Evolutionary conservation across 2,113 vertebrate genomes (phyloP).

Genomic region (Neolamprologus falcicula): DNA sequence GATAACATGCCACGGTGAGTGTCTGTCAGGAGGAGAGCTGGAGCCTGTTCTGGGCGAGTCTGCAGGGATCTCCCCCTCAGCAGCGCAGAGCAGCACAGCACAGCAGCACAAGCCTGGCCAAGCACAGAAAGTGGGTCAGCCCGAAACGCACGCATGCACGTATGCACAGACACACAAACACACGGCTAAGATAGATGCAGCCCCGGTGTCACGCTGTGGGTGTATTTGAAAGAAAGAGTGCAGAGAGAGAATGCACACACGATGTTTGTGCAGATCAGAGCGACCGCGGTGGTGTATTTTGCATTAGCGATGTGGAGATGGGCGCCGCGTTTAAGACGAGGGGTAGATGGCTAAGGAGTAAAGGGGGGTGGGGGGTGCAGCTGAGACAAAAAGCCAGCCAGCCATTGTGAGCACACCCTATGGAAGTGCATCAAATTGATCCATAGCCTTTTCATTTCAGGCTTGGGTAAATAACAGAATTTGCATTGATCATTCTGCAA

Average conservation of each 20-base stretch:
- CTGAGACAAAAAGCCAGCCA: conserved; percentile 42
- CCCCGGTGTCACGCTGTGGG: conserved; percentile 54
- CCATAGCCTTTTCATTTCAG: conserved; percentile 76
- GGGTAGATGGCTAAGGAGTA: conserved; percentile 5
- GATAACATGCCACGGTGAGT: conserved; percentile 65
- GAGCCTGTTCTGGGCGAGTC: conserved; percentile 65
- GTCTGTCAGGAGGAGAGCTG: conserved; percentile 68
- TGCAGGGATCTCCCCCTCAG: conserved; percentile 70
- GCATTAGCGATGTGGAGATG: conserved; percentile 23
- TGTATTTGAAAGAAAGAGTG: conserved; percentile 37
- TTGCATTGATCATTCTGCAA: conserved; percentile 74
- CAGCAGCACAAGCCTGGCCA: conserved; percentile 66
- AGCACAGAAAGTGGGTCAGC: conserved; percentile 77
- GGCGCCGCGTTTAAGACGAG: conserved; percentile 10
- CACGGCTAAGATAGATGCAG: conserved; percentile 47
- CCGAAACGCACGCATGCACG: conserved; percentile 48
- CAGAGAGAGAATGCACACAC: conserved; percentile 19
- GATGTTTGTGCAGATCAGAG: conserved; percentile 15
- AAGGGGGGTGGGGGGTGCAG: not conserved
- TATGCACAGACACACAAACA: not conserved
- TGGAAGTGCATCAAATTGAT: conserved; percentile 74
- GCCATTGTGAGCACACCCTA: conserved; percentile 58
- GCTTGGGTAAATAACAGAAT: conserved; percentile 78
- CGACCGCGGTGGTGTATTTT: conserved; percentile 22
- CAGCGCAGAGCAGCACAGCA: conserved; percentile 57